Evolutionary conservation across 2,888 invertebrate genomes (phyloP), one percentile per base, ranked within the genome.

Genomic region (Auanema freiburgensis): DNA sequence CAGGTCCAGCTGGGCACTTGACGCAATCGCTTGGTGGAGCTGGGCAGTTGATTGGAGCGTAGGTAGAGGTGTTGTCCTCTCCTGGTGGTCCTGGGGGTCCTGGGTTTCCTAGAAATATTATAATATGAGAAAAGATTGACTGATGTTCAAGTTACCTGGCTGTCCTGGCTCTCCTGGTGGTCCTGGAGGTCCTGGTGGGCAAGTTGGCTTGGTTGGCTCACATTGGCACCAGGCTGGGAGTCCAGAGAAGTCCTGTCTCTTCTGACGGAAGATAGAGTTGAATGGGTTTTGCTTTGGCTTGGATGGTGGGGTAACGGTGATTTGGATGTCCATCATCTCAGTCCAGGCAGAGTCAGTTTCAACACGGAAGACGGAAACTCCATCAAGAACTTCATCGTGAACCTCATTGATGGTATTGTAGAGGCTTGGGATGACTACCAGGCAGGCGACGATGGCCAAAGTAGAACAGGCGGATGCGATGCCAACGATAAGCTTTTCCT

Each of bases 181-280:
- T 65, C 77, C 76, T 52, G 77, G 68, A 50, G 71, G 74, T 61
- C 77, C 75, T 52, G 77, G 76, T 44, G 77, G 74, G 67, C 76
- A 76, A 10, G 69, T 68, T 43, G 77, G 79, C 70, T 78, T 79
- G 46, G 70, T 62, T 51, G 80, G 79, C 66, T 79, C 78, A 68
- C 80, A 81, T 64, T 80, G 80, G 66, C 76, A 80, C 74, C 74
- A 80, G 16, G 79, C 69, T 46, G 80, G 80, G n/a, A 80, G 77
- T 44, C 79, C 77, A 25, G 66, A 63, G 71, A 68, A 73, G 62
- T 72, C 66, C 54, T 70, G 69, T 63, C 79, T 70, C 72, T 79
- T 79, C 65, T 74, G 72, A 69, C 80, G 78, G 78, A 81, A 81
- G 69, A 81, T 71, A 41, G 74, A 74, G 72, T 76, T 72, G 76